A percentile compares a stretch with the other conserved stretches of the same genome.
Evolutionary conservation across 2,113 vertebrate genomes (phyloP).

Genomic region (Piprites chloris): DNA sequence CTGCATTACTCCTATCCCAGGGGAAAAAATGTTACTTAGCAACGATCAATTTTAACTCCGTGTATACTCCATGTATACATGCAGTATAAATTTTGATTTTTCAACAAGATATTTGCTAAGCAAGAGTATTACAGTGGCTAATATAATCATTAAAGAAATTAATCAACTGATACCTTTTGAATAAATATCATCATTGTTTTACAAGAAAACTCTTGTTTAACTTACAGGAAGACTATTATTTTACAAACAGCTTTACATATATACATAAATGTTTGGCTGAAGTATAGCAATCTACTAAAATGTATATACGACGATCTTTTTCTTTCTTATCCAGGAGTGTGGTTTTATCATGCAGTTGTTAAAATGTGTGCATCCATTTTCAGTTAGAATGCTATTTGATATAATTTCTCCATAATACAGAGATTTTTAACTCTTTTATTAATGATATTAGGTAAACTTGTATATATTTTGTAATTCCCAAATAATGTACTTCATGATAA

Average conservation of each 20-base stretch:
- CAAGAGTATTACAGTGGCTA: neutral
- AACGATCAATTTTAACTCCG: neutral
- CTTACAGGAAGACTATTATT: neutral
- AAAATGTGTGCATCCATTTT: neutral
- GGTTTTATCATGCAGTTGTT: neutral
- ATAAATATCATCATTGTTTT: neutral
- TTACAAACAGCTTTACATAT: neutral
- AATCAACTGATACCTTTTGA: neutral
- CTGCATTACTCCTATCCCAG: neutral
- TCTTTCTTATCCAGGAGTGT: neutral
- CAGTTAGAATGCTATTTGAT: neutral
- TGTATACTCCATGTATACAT: neutral
- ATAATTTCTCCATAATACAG: neutral
- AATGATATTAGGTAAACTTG: neutral
- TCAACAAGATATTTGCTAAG: neutral
- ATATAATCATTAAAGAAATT: neutral
- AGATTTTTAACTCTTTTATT: neutral
- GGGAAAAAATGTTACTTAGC: neutral
- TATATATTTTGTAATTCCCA: neutral
- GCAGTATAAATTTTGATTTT: neutral
- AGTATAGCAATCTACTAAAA: neutral
- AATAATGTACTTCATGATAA: neutral
- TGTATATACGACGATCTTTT: neutral
- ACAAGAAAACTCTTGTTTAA: neutral
- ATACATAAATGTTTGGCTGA: neutral